phyloP scores from a whole-genome alignment of 2,888 invertebrate species.

The Chalcis sispes region DNA sequence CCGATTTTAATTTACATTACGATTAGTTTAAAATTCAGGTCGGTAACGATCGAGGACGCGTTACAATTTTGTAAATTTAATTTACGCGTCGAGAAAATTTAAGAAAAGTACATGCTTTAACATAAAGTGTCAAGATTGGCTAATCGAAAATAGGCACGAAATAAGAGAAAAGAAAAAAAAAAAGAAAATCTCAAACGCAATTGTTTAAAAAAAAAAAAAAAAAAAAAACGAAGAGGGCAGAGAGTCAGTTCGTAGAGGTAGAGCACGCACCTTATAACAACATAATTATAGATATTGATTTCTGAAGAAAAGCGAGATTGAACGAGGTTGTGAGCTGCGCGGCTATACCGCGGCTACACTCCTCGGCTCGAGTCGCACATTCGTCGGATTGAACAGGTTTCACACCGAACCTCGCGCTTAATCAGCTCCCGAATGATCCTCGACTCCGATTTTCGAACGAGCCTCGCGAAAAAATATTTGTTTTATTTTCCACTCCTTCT shows the following conservation, averaged over 20 bases:
- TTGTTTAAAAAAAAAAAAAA: neutral
- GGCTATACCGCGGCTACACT: no score
- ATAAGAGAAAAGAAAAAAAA: no score
- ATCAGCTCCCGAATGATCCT: conserved; percentile 7
- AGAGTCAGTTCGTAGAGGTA: neutral
- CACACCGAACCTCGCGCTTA: conserved; percentile 61
- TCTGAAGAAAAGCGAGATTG: conserved; percentile 58
- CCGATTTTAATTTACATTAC: no score
- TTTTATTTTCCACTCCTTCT: neutral
- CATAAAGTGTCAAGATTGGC: no score
- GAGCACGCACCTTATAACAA: conserved; percentile 58
- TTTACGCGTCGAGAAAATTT: no score
- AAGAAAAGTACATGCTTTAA: no score
- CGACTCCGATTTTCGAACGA: neutral
- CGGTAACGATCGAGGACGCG: no score
- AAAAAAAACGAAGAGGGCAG: neutral
- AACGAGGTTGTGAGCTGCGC: conserved; percentile 48
- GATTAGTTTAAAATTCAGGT: no score
- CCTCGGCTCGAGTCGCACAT: conserved; percentile 28
- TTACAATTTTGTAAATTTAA: no score
- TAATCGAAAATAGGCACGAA: no score
- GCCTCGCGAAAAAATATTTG: neutral
- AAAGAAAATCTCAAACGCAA: no score
- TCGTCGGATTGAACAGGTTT: conserved; percentile 56
- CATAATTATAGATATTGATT: conserved; percentile 71